Conservation (phyloP, 2,113 vertebrate species). For the Mormoops blainvillei region DNA sequence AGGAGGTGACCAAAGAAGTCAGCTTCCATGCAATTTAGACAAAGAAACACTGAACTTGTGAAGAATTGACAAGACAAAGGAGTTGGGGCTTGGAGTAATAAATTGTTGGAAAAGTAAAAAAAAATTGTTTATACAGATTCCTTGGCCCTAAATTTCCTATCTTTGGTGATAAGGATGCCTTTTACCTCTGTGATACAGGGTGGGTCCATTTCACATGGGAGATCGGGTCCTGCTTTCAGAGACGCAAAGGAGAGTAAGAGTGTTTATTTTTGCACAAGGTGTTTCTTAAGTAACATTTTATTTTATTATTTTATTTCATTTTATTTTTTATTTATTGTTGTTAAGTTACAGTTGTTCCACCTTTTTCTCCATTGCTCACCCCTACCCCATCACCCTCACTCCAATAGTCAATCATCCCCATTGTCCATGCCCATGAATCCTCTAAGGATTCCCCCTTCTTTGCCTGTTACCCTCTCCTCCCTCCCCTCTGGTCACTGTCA, state of each 20-base stretch:
- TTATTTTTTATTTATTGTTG: no score
- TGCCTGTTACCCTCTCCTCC: no score
- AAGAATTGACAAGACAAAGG: neutral
- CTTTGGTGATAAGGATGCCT: neutral
- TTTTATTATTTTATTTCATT: no score
- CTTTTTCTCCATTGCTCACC: no score
- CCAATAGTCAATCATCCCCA: no score
- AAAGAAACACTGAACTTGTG: neutral
- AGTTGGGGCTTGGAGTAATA: neutral
- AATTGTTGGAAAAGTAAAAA: neutral
- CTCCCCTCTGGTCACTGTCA: no score
- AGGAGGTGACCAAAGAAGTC: neutral
- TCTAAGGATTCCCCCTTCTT: no score
- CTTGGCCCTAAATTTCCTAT: neutral
- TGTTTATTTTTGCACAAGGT: neutral
- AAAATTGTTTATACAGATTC: neutral
- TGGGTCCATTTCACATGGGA: neutral
- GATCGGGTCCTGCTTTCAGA: neutral
- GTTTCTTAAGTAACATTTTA: neutral
- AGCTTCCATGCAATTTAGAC: neutral
- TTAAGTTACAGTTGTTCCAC: no score
- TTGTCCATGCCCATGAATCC: no score
- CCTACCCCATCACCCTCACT: no score
- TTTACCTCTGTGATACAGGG: neutral
- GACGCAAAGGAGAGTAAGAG: neutral